Percentiles rank a stretch among this genome's conserved stretches.
phyloP scores from a whole-genome alignment of 2,888 invertebrate species.

The Rugalucina vietnamica region DNA sequence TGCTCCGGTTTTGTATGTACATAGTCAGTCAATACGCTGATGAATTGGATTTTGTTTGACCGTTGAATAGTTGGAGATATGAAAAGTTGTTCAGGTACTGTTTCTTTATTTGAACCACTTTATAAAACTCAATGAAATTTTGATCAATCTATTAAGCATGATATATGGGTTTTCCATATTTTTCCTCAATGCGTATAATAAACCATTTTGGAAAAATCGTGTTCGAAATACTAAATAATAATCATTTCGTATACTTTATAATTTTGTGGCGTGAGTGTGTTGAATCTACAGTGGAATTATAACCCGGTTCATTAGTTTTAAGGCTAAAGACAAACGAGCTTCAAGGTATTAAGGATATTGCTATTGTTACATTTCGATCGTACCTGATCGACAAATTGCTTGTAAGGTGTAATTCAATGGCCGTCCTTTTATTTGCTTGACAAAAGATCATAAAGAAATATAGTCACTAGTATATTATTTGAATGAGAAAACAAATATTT shows the following conservation, averaged over 20 bases:
- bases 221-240: neutral
- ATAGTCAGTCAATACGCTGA: neutral
- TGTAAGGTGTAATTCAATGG: conserved; percentile 7
- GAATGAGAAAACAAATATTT: conserved; percentile 27
- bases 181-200: neutral
- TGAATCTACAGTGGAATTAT: neutral
- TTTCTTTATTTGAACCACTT: too few species aligned
- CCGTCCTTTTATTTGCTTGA: neutral
- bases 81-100: neutral
- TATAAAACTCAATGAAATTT: neutral
- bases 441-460: conserved; percentile 15
- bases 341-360: neutral
- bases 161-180: neutral
- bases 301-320: conserved; percentile 3
- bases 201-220: neutral
- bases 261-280: neutral
- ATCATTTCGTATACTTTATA: neutral
- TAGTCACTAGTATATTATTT: conserved; percentile 1
- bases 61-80: neutral
- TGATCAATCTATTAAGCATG: neutral
- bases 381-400: conserved; percentile 16
- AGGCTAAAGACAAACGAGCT: neutral
- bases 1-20: neutral
- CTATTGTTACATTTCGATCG: neutral
- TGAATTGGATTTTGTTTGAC: conserved; percentile 8